These are phyloP conservation scores for Rhipidura dahli DNA, from an alignment of 2,113 vertebrate genomes.

Conservation along the genomic window DNA sequence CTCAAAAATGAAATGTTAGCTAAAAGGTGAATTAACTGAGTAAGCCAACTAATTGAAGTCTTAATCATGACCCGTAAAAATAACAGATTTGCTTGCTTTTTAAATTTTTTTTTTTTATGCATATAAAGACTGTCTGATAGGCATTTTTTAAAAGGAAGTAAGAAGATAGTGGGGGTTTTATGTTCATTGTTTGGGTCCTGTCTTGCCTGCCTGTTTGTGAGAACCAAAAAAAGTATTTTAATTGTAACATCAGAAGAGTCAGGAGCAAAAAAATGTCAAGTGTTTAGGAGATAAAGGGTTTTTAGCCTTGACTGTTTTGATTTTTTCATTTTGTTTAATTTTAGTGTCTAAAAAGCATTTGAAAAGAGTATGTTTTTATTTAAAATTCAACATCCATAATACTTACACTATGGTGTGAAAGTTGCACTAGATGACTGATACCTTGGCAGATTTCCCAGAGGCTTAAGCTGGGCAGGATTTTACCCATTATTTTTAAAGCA, in stretches of 20 bases:
- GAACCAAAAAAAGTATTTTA: background rate
- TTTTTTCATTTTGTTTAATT: background rate
- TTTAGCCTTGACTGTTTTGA: background rate
- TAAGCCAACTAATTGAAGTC: background rate
- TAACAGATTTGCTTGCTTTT: background rate
- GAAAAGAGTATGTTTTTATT: constrained; percentile 28
- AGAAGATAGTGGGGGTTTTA: background rate
- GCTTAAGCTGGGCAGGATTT: background rate
- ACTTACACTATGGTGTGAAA: background rate
- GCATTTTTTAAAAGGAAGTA: background rate
- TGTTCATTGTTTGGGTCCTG: background rate
- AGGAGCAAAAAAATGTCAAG: background rate
- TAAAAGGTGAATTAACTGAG: constrained; percentile 2
- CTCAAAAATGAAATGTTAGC: background rate
- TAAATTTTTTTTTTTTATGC: background rate
- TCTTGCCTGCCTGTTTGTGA: background rate
- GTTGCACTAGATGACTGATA: background rate
- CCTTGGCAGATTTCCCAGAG: constrained; percentile 25
- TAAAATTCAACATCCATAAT: constrained; percentile 11
- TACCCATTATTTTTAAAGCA: constrained; percentile 20
- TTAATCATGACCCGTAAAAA: background rate
- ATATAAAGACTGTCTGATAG: background rate
- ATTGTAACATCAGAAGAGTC: background rate
- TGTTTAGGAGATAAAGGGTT: background rate
- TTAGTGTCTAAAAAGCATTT: background rate